These are phyloP conservation scores for Periphyllus acericola DNA, from an alignment of 2,888 invertebrate genomes.

Conservation along the genomic window DNA sequence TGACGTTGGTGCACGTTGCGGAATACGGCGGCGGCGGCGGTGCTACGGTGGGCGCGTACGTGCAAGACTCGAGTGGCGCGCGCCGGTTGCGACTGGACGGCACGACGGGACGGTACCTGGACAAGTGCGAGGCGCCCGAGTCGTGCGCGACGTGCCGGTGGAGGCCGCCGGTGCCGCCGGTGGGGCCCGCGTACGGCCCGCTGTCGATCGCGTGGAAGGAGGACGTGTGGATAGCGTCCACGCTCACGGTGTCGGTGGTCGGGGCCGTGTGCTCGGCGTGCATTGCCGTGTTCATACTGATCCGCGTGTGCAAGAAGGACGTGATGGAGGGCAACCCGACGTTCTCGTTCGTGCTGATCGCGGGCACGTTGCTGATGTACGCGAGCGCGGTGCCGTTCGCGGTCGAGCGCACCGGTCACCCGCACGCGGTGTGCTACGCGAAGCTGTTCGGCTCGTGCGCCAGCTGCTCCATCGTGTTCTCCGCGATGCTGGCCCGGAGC, in stretches of 20 bases:
- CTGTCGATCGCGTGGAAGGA: constrained; percentile 52
- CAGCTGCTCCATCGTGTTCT: constrained; percentile 74
- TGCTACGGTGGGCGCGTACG: constrained; percentile 10
- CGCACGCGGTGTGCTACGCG: constrained; percentile 47
- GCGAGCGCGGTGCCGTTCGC: constrained; percentile 68
- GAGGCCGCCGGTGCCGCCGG: not conserved
- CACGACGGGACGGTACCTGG: not conserved
- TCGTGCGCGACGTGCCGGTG: not conserved
- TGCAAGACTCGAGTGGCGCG: constrained; percentile 50
- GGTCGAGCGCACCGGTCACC: constrained; percentile 62
- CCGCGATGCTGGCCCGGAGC: constrained; percentile 74
- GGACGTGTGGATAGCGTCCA: constrained; percentile 64
- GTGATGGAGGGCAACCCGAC: constrained; percentile 77
- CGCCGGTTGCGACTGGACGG: constrained; percentile 28
- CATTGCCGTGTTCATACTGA: constrained; percentile 74
- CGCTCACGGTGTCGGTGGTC: constrained; percentile 75
- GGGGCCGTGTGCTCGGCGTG: constrained; percentile 75
- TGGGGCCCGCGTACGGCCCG: not conserved
- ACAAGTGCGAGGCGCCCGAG: not conserved
- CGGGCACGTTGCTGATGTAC: constrained; percentile 68
- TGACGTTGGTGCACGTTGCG: constrained; percentile 49
- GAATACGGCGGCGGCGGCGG: constrained; percentile 38
- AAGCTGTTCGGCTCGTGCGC: constrained; percentile 70
- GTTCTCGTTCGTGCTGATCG: constrained; percentile 68
- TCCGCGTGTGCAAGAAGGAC: constrained; percentile 74